Base-by-base conservation (phyloP, 2,113 vertebrate genomes). In the Cheirogaleus medius region DNA sequence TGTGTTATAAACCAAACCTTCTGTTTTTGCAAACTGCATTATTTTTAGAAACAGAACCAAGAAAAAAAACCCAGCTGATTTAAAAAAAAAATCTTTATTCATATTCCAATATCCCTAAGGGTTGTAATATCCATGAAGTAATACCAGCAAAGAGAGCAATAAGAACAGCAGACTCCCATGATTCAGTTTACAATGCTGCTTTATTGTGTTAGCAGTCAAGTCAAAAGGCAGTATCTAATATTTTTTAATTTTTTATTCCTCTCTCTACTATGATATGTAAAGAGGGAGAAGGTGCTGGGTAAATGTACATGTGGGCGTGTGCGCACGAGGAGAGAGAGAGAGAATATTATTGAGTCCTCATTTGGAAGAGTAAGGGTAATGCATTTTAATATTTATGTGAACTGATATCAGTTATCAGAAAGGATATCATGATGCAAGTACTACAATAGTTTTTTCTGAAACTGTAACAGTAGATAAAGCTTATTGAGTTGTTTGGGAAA, bases 1-100 rank as follows among this genome's bases (percentile, higher is more conserved):
- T 99, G 98, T 99, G 99, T 99, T 99, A 99, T 99, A 99, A 99
- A 99, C 99, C 99, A 99, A 99, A 99, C 99, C 99, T 99, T 99
- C 99, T 99, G 99, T 98, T 99, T 99, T 99, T 98, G 98, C 99
- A 99, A 99, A 99, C 99, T 99, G 99, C 99, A 99, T 99, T 99
- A 99, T 99, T 99, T 99, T 99, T 98, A 99, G 98, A 99, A 99
- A 99, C 98, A 98, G 99, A 98, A 98, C 98, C 98, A 98, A 98
- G 98, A 98, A 98, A 98, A 95, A 97, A 96, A 93, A 95, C 49
- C 54, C 39, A 97, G 92, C 96, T 97, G 98, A 99, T 99, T 98
- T 98, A 92, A 98, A 99, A 98, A 98, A 98, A 98, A 98, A 99
- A 98, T 99, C 99, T 99, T 99, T 99, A 99, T 99, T 99, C 99